phyloP scores from a whole-genome alignment of 2,113 vertebrate genomes.

The Pseudorasbora parva region DNA sequence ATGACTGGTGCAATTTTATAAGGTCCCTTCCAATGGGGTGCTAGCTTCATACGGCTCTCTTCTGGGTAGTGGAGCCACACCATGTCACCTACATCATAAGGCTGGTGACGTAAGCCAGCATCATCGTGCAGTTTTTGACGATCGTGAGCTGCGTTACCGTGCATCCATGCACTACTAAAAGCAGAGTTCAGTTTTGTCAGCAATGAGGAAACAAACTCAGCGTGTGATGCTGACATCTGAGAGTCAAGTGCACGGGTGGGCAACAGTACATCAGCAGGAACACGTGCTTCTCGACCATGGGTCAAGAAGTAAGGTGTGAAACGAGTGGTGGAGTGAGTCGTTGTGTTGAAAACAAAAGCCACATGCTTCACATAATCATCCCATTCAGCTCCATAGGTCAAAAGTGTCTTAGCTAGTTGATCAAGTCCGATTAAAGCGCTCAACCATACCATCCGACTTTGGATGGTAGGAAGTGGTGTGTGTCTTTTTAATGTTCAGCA shows the following conservation, averaged over 20 bases:
- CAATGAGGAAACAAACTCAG: conserved; percentile 8
- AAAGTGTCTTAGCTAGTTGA: conserved; percentile 38
- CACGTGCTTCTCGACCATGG: conserved; percentile 21
- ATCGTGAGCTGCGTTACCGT: not conserved
- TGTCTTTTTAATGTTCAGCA: conserved; percentile 36
- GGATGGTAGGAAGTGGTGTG: conserved; percentile 38
- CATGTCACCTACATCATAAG: not conserved
- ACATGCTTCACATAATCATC: conserved; percentile 44
- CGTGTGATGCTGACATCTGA: not conserved
- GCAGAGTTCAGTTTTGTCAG: not conserved
- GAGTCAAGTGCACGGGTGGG: not conserved
- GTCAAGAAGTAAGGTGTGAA: conserved; percentile 45
- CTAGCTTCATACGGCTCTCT: not conserved
- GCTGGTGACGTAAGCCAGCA: not conserved
- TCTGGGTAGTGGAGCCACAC: conserved; percentile 13
- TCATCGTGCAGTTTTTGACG: not conserved
- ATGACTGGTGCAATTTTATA: not conserved
- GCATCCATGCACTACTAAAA: not conserved
- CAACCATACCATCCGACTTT: conserved; percentile 39
- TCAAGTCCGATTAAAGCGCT: conserved; percentile 40
- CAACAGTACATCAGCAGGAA: conserved; percentile 18
- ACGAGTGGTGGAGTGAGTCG: conserved; percentile 28
- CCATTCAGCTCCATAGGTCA: conserved; percentile 42
- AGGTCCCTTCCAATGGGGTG: not conserved
- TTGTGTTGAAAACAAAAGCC: conserved; percentile 51